A percentile compares a stretch with the other conserved stretches of the same genome.
These are phyloP conservation scores for Chlamydotis undulata DNA, from an alignment of 2,113 vertebrate genomes.

Conservation along the genomic window DNA sequence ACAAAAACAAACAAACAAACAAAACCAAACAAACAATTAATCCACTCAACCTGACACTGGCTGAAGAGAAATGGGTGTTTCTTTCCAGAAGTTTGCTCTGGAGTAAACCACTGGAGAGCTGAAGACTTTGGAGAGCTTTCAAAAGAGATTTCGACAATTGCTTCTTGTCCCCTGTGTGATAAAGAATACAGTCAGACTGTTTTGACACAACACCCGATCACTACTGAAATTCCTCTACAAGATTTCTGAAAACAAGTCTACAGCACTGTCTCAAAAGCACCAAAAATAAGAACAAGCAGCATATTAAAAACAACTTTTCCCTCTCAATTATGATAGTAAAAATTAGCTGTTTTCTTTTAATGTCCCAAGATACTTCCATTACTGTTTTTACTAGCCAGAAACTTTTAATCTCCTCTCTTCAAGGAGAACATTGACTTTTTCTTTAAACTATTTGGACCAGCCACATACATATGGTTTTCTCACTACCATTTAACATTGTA, in stretches of 20 bases:
- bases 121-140: constrained; percentile 89
- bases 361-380: background rate
- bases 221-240: background rate
- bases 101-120: constrained; percentile 93
- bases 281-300: background rate
- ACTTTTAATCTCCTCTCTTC: background rate
- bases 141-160: constrained; percentile 88
- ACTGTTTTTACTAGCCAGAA: background rate
- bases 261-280: background rate
- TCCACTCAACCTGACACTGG: constrained; percentile 88
- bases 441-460: background rate
- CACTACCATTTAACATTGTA: background rate
- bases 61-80: constrained; percentile 94
- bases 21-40: background rate
- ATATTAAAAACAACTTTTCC: background rate
- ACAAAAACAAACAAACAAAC: no score
- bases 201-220: background rate
- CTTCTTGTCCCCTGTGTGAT: constrained; percentile 88
- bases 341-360: background rate
- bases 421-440: background rate
- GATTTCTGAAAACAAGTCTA: background rate
- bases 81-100: constrained; percentile 94
- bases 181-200: background rate
- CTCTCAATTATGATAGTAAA: background rate
- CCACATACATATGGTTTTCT: background rate